Conservation (phyloP, 1,140 invertebrate genomes). For the Bathynomus jamesi region DNA sequence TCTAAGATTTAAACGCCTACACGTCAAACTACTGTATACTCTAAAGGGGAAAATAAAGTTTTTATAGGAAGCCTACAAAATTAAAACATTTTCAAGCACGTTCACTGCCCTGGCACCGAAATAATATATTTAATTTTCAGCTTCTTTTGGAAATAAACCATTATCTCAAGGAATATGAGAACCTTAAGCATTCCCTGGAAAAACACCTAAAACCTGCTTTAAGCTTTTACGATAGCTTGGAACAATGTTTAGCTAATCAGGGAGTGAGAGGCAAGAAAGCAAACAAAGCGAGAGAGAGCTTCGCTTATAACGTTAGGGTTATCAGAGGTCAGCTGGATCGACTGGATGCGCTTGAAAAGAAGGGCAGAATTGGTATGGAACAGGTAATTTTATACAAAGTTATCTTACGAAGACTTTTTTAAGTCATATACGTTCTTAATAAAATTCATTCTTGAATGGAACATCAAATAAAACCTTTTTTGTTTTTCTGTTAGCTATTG, state of each 20-base stretch:
- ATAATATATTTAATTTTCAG: neutral
- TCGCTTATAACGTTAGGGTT: slow-evolving; percentile 53
- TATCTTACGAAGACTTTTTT: no score
- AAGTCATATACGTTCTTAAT: no score
- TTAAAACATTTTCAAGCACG: no score
- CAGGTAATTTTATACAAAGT: slow-evolving; percentile 10
- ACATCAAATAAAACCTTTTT: no score
- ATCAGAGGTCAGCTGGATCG: slow-evolving; percentile 52
- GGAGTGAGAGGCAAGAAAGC: slow-evolving; percentile 51
- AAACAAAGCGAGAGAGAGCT: slow-evolving; percentile 47
- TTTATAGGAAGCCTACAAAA: no score
- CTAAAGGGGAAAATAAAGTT: no score
- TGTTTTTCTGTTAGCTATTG: no score
- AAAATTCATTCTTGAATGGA: no score
- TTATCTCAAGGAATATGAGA: slow-evolving; percentile 23
- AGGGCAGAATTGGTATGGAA: slow-evolving; percentile 38
- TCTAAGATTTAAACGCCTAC: no score
- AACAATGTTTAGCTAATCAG: slow-evolving; percentile 43
- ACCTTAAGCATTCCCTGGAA: slow-evolving; percentile 27
- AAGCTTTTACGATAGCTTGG: slow-evolving; percentile 48
- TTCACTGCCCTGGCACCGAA: no score
- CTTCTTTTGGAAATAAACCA: slow-evolving; percentile 16
- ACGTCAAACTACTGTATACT: no score
- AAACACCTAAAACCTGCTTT: slow-evolving; percentile 42
- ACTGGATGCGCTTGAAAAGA: slow-evolving; percentile 44